Evolutionary conservation across 2,888 invertebrate genomes (phyloP).

Genomic region (Orthosia gothica): DNA sequence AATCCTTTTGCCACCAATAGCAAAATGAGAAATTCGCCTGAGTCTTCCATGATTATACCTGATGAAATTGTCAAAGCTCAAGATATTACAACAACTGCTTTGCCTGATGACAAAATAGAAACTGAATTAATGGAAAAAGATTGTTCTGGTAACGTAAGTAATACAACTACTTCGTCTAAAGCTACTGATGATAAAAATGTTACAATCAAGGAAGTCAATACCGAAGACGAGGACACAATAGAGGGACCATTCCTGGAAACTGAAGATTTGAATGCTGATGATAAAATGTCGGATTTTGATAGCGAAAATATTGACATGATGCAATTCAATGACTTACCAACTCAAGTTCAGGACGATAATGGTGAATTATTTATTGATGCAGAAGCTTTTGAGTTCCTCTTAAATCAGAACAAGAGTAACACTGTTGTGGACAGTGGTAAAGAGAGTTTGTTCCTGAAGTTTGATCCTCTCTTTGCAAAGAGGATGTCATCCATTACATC

Average conservation of each 20-base stretch:
- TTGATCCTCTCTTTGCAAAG: conserved; percentile 87
- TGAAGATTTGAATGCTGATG: conserved; percentile 75
- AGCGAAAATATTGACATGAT: conserved; percentile 77
- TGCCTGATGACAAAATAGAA: conserved; percentile 66
- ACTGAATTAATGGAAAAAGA: conserved; percentile 72
- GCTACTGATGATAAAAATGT: conserved; percentile 75
- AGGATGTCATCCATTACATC: conserved; percentile 78
- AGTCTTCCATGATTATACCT: conserved; percentile 50
- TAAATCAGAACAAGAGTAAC: conserved; percentile 85
- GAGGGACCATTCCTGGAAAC: conserved; percentile 87
- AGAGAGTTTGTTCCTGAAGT: conserved; percentile 88
- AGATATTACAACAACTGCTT: conserved; percentile 31
- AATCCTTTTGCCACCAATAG: conserved; percentile 68
- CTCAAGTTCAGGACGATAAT: conserved; percentile 75
- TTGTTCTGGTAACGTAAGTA: conserved; percentile 70
- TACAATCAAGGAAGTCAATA: conserved; percentile 81
- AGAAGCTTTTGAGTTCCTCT: conserved; percentile 86
- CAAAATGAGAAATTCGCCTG: conserved; percentile 64
- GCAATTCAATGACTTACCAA: conserved; percentile 78
- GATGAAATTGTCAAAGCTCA: conserved; percentile 33
- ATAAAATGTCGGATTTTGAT: conserved; percentile 74
- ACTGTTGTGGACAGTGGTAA: conserved; percentile 85
- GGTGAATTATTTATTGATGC: conserved; percentile 87
- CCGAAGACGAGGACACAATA: conserved; percentile 88
- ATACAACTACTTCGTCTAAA: conserved; percentile 77